phyloP scores from a whole-genome alignment of 1,140 invertebrate genomes.

The Venustaconcha ellipsiformis region DNA sequence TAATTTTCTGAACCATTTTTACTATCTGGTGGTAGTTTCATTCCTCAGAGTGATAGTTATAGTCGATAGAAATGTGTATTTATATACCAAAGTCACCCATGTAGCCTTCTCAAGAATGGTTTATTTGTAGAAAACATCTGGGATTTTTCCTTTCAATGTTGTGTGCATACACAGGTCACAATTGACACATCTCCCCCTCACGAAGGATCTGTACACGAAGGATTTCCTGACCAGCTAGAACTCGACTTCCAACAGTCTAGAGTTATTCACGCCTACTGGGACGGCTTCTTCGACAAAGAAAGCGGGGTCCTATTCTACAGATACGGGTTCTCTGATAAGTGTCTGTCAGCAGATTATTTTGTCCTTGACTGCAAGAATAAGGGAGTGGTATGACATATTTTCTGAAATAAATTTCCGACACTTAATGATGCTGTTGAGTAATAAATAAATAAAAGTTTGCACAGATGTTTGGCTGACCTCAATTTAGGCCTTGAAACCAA shows the following conservation, averaged over 20 bases:
- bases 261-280: slow-evolving; percentile 32
- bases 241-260: slow-evolving; percentile 30
- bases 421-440: too few relatives aligned
- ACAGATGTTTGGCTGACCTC: too few relatives aligned
- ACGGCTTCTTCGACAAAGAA: slow-evolving; percentile 43
- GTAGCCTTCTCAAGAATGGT: too few relatives aligned
- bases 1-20: too few relatives aligned
- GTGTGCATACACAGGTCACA: slow-evolving; percentile 20
- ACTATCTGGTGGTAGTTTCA: too few relatives aligned
- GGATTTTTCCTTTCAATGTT: neutral
- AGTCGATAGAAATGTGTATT: too few relatives aligned
- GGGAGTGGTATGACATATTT: neutral
- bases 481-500: too few relatives aligned
- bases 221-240: slow-evolving; percentile 27
- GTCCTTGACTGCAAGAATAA: neutral
- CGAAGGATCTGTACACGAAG: slow-evolving; percentile 36
- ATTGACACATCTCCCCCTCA: slow-evolving; percentile 37
- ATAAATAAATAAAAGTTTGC: too few relatives aligned
- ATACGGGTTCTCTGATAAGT: slow-evolving; percentile 23
- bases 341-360: slow-evolving; percentile 19
- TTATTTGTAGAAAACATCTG: too few relatives aligned
- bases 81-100: too few relatives aligned
- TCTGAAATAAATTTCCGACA: too few relatives aligned
- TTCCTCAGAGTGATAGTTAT: too few relatives aligned
- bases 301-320: slow-evolving; percentile 38